Conservation (phyloP, 2,113 vertebrate species). For the Stictonetta naevosa region DNA sequence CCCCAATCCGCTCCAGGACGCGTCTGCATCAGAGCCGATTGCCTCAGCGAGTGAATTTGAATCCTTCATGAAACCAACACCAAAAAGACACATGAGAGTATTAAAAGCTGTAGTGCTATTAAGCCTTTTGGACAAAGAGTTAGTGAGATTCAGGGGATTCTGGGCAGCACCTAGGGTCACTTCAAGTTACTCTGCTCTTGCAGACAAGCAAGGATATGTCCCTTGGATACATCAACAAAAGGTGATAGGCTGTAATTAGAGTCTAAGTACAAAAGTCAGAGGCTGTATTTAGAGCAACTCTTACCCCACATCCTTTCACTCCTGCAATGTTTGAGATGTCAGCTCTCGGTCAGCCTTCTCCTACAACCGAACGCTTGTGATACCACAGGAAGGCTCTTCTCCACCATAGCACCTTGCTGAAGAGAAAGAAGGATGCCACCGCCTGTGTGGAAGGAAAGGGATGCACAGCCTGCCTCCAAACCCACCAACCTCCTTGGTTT, state of each 20-base stretch:
- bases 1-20: too few species aligned
- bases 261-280: not conserved
- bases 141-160: not conserved
- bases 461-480: not conserved
- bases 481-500: rapidly evolving
- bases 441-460: rapidly evolving
- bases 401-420: rapidly evolving
- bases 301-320: not conserved
- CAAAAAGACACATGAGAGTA: not conserved
- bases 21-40: too few species aligned
- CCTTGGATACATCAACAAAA: not conserved
- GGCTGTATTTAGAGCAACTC: not conserved
- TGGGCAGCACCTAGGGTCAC: not conserved
- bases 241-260: not conserved
- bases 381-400: not conserved
- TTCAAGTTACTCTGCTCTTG: not conserved
- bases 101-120: not conserved
- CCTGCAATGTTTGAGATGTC: rapidly evolving
- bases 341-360: not conserved
- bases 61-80: not conserved
- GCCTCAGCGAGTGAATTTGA: too few species aligned
- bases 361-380: not conserved
- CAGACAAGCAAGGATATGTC: not conserved
- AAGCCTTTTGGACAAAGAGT: conserved; percentile 1
- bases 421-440: not conserved